Evolutionary conservation across 2,113 vertebrate species (phyloP).

Genomic region (Mastomys natalensis): DNA sequence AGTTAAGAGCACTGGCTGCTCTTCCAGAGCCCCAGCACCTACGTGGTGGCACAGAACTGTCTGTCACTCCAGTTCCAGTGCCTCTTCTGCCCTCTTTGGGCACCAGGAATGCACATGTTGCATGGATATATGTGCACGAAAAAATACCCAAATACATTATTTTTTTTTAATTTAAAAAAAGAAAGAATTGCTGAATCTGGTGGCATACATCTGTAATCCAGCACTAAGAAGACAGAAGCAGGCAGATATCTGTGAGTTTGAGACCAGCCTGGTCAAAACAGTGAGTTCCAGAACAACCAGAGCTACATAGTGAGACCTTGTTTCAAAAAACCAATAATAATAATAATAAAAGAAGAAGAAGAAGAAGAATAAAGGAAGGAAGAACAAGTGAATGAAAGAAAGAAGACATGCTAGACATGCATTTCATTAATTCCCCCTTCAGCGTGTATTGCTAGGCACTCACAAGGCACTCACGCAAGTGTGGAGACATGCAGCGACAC

Average conservation of each 20-base stretch:
- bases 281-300: not conserved
- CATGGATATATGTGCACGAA: not conserved
- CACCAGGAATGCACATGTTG: not conserved
- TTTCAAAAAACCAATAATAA: not conserved
- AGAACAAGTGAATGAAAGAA: not conserved
- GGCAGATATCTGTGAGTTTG: not conserved
- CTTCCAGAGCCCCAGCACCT: not conserved
- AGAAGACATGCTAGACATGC: not conserved
- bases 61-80: not conserved
- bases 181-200: not conserved
- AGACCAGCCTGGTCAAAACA: not conserved
- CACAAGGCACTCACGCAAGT: constrained; percentile 4
- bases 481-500: not conserved
- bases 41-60: not conserved
- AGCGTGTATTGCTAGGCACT: not conserved
- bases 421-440: not conserved
- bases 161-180: not conserved
- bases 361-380: not conserved
- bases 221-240: not conserved
- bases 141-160: not conserved
- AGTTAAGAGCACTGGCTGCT: not conserved
- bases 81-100: not conserved
- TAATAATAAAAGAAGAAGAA: not conserved
- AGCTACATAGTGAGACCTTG: not conserved
- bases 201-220: not conserved